Percentiles rank a stretch among this genome's conserved stretches.
Conservation (phyloP, 2,888 invertebrate species). For the Rhaphigaster nebulosa region DNA sequence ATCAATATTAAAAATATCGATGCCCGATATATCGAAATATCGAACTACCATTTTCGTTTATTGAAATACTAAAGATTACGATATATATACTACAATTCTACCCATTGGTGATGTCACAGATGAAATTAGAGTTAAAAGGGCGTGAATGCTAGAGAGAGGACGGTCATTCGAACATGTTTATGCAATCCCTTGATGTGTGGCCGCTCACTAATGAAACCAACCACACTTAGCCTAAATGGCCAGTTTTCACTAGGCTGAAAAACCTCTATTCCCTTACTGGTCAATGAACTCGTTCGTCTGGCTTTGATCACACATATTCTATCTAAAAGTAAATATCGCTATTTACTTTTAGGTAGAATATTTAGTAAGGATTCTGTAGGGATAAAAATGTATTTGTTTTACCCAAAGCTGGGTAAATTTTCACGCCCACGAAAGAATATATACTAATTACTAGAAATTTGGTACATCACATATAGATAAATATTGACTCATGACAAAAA, state of each 20-base stretch:
- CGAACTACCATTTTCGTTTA: too few species aligned
- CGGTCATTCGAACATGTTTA: constrained; percentile 25
- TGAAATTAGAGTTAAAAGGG: constrained; percentile 26
- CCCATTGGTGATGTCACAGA: not conserved
- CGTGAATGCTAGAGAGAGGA: not conserved
- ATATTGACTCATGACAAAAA: too few species aligned
- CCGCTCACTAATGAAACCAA: constrained; percentile 7
- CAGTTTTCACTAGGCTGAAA: not conserved
- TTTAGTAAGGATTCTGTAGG: not conserved
- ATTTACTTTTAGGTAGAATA: not conserved
- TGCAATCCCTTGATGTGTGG: constrained; percentile 39
- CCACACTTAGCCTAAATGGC: not conserved
- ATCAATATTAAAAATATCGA: too few species aligned
- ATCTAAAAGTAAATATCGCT: not conserved
- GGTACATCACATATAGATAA: too few species aligned
- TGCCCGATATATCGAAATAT: too few species aligned
- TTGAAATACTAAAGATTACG: too few species aligned
- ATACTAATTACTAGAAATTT: too few species aligned
- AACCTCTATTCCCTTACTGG: not conserved
- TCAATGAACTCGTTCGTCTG: not conserved
- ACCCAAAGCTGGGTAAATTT: not conserved
- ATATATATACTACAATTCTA: too few species aligned
- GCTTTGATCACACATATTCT: too few species aligned
- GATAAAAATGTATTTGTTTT: not conserved
- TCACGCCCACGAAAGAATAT: too few species aligned